These are phyloP conservation scores for Amphipoea oculea DNA, from an alignment of 2,888 invertebrate species.

Conservation along the genomic window DNA sequence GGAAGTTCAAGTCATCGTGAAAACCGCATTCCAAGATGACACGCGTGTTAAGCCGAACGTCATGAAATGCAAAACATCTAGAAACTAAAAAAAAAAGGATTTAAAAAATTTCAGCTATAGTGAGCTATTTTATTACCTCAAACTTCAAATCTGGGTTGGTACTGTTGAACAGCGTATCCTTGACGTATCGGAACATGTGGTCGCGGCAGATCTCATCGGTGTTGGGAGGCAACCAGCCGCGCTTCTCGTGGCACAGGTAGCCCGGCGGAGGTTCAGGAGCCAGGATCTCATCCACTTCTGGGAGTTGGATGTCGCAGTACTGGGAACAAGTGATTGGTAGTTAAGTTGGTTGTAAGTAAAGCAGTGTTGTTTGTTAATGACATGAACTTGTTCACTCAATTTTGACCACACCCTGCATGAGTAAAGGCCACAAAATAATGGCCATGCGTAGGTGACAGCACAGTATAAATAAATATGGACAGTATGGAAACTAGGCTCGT, in stretches of 20 bases:
- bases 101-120: not conserved
- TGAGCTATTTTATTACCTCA: conserved; percentile 71
- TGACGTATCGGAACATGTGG: conserved; percentile 92
- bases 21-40: not conserved
- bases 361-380: not conserved
- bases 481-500: too few species aligned
- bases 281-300: conserved; percentile 95
- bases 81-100: too few species aligned
- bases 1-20: not conserved
- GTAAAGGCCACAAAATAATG: not conserved
- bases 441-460: too few species aligned
- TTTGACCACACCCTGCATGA: not conserved
- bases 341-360: not conserved
- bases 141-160: conserved; percentile 78
- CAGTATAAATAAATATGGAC: too few species aligned
- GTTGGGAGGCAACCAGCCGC: conserved; percentile 94
- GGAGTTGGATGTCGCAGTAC: conserved; percentile 95
- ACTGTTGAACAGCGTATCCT: conserved; percentile 82
- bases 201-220: conserved; percentile 93
- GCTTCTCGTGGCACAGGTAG: conserved; percentile 92
- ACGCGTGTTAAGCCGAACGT: not conserved
- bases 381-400: not conserved
- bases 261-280: conserved; percentile 92
- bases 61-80: not conserved
- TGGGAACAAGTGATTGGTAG: conserved; percentile 70